Base-by-base conservation (phyloP, 2,888 invertebrate genomes). In the Apotomis capreana region DNA sequence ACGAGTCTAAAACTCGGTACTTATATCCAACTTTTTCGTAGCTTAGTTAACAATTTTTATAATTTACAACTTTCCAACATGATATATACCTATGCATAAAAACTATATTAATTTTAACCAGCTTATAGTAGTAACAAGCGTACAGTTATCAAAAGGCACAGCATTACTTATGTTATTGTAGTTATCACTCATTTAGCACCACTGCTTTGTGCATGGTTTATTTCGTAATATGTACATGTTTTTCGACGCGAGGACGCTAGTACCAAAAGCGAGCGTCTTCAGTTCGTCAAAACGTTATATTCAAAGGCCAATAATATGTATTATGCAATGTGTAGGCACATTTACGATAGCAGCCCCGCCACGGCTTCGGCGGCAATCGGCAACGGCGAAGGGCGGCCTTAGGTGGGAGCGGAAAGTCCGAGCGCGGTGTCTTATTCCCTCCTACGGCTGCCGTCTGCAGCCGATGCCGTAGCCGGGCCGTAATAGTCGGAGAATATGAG, bases 131-230 rank as follows among this genome's bases (percentile, higher is more conserved):
- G 12, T 52, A 72, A 72, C 51, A 72, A 68, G 61, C 71, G 49
- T 71, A 57, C 65, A 49, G n/a, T 65, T 52, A 64, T 60, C 46
- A 44, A 59, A 68, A 68, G 63, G 72, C 72, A 68, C 72, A 46
- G 46, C 15, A 58, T 68, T 72, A 44, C 44, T n/a, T 59, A 63
- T 15, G 67, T 57, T 13, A 51, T 62, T 37, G 54, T 55, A n/a
- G 49, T 58, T 63, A 72, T 68, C 68, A 72, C 72, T 72, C 36
- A 26, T 46, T 37, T 69, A 72, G 68, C 72, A 72, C 72, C 68
- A 10, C 15, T 36, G 36, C 58, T 26, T 67, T 68, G 68, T 62
- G 72, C 49, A 62, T 68, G 9, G 15, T 44, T 12, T 40, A 51
- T 51, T 15, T n/a, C 37, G 44, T 4, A 57, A 51, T 8, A 6